Base-by-base conservation (phyloP, 2,797 vertebrate genomes). In the Thunnus albacares region DNA sequence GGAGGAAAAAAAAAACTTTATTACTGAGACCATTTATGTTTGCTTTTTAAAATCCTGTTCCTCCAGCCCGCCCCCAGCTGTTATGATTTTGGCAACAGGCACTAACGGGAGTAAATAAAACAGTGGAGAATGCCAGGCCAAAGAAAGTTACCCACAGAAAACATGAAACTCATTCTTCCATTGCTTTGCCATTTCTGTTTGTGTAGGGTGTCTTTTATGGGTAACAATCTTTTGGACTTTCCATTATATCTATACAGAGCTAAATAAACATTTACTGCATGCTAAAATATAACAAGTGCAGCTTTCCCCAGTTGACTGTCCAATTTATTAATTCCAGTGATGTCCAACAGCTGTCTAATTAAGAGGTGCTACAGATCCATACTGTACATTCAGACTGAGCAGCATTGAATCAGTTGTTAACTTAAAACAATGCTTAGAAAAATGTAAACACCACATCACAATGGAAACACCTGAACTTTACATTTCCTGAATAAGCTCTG, bases 1-100 rank as follows among this genome's bases (percentile, higher is more conserved):
- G 9, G 38, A 41, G 38, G 38, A 12, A 41, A 41, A 41, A 41
- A 41, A 49, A 20, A 49, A 49, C 47, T 49, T 49, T 20, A 49
- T 49, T 49, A 49, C 64, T 53, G 47, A 75, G 22, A 70, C 17
- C 33, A 59, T 52, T 63, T 62, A 6, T 57, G 47, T 55, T 67
- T 58, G 13, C 67, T 30, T 18, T 64, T 53, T 68, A 41, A 38
- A 24, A 60, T 14, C 55, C 64, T 70, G 3, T 35, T 55, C 62
- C 24, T 53, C 41, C 43, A 51, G 43, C 47, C 67, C 47, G 30
- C 77, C 67, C 35, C 28, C 7, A 10, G 22, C 62, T 78, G 71
- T 80, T 63, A 70, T 59, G 18, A 49, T 60, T 77, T 83, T 86
- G 81, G 79, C 75, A 85, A 57, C 57, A 64, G 70, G 45, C 30